phyloP scores from a whole-genome alignment of 2,113 vertebrate species.

The Lasiurus borealis region DNA sequence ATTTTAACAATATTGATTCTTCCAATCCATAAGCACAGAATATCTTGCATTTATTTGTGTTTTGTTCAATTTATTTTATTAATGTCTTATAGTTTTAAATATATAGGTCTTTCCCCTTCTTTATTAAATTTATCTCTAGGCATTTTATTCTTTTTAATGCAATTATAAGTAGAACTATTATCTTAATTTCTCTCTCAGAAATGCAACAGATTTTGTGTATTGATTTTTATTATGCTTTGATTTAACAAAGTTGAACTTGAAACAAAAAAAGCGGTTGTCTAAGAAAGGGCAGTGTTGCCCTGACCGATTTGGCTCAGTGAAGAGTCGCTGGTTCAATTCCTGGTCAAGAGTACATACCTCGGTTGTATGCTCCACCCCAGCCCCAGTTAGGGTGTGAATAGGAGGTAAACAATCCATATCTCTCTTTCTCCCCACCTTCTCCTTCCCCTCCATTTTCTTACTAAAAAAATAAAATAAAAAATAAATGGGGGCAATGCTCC shows the following conservation, averaged over 20 bases:
- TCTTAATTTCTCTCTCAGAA: not conserved
- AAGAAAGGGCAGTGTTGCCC: not conserved
- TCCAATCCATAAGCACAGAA: not conserved
- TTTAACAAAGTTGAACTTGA: slow-evolving; percentile 23
- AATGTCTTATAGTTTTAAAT: not conserved
- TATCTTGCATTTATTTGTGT: not conserved
- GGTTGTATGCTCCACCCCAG: too few species aligned
- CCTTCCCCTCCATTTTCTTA: too few species aligned
- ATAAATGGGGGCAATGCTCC: not conserved
- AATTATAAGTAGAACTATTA: not conserved
- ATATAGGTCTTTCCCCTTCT: not conserved
- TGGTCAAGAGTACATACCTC: too few species aligned
- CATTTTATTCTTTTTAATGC: not conserved
- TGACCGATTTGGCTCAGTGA: too few species aligned
- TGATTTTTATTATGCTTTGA: slow-evolving; percentile 45
- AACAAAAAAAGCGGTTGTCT: slow-evolving; percentile 42
- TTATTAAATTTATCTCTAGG: not conserved
- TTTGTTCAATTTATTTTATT: not conserved
- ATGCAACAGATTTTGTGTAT: not conserved
- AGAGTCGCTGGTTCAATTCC: too few species aligned
- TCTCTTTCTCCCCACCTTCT: too few species aligned
- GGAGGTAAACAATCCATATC: too few species aligned
- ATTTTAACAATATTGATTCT: not conserved
- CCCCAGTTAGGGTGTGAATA: too few species aligned
- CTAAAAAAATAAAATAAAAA: too few species aligned